Evolutionary conservation across 2,797 vertebrate species (phyloP).

Genomic region (Lepus oiostolus): DNA sequence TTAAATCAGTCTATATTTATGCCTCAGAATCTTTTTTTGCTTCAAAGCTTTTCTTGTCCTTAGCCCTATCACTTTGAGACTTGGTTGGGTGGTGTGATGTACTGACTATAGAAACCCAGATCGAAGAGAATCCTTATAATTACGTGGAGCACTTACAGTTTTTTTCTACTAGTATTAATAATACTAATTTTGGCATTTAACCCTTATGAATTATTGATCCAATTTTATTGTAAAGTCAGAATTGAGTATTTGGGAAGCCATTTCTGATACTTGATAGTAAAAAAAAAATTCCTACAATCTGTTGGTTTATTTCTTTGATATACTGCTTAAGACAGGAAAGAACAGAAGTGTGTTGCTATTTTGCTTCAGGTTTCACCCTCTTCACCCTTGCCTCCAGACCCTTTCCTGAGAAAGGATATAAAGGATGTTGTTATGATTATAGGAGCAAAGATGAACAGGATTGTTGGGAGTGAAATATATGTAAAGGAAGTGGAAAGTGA

Average conservation of each 20-base stretch:
- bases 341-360: slow-evolving; percentile 38
- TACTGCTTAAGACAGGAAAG: slow-evolving; percentile 43
- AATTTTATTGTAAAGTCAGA: slow-evolving; percentile 62
- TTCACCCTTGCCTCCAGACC: slow-evolving; percentile 30
- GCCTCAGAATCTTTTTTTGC: slow-evolving; percentile 45
- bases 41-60: slow-evolving; percentile 58
- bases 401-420: slow-evolving; percentile 54
- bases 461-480: slow-evolving; percentile 32
- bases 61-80: background rate
- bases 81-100: background rate
- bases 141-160: background rate
- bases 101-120: background rate
- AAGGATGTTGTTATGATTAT: slow-evolving; percentile 18
- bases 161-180: slow-evolving; percentile 54
- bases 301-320: slow-evolving; percentile 61
- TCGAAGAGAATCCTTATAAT: slow-evolving; percentile 34
- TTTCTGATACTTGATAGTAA: slow-evolving; percentile 56
- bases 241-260: slow-evolving; percentile 55
- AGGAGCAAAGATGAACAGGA: slow-evolving; percentile 60
- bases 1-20: slow-evolving; percentile 42
- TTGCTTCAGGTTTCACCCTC: slow-evolving; percentile 32
- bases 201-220: slow-evolving; percentile 3
- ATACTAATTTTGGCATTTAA: slow-evolving; percentile 65
- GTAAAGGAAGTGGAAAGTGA: slow-evolving; percentile 56
- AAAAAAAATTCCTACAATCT: background rate